Evolutionary conservation across 2,113 vertebrate genomes (phyloP).

Genomic region (Zootoca vivipara): DNA sequence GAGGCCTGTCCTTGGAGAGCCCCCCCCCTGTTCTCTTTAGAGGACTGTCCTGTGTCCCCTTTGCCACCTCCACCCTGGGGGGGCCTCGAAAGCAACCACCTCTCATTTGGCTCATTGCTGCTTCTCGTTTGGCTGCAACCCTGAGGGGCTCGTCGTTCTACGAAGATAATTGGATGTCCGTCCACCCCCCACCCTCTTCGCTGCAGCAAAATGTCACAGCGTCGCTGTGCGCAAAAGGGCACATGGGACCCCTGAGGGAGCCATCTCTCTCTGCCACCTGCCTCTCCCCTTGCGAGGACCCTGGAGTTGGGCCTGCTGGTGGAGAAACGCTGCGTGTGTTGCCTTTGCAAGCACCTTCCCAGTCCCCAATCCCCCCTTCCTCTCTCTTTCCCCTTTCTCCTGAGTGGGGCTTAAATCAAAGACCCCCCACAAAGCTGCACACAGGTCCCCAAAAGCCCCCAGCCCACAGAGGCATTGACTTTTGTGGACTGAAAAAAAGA

Average conservation of each 20-base stretch:
- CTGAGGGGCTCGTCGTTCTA: background rate
- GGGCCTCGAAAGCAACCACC: too few relatives aligned
- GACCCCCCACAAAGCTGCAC: too few relatives aligned
- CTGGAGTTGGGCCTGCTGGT: too few relatives aligned
- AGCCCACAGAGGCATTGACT: accelerated
- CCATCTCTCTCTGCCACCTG: background rate
- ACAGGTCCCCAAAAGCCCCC: background rate
- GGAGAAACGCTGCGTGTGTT: too few relatives aligned
- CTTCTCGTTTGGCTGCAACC: background rate
- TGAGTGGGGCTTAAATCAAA: background rate
- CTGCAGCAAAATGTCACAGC: background rate
- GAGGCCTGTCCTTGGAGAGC: too few relatives aligned
- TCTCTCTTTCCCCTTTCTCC: background rate
- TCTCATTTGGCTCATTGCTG: too few relatives aligned
- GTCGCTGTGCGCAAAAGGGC: too few relatives aligned
- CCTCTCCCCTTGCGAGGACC: accelerated
- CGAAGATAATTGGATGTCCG: too few relatives aligned
- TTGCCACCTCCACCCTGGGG: too few relatives aligned
- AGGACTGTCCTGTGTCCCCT: too few relatives aligned
- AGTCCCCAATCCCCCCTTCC: background rate
- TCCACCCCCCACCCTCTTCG: background rate
- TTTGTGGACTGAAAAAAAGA: background rate
- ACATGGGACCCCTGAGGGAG: background rate
- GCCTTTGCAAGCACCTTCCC: too few relatives aligned
- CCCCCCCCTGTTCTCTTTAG: too few relatives aligned